Base-by-base conservation (phyloP, 2,113 vertebrate species). In the Papio anubis region DNA sequence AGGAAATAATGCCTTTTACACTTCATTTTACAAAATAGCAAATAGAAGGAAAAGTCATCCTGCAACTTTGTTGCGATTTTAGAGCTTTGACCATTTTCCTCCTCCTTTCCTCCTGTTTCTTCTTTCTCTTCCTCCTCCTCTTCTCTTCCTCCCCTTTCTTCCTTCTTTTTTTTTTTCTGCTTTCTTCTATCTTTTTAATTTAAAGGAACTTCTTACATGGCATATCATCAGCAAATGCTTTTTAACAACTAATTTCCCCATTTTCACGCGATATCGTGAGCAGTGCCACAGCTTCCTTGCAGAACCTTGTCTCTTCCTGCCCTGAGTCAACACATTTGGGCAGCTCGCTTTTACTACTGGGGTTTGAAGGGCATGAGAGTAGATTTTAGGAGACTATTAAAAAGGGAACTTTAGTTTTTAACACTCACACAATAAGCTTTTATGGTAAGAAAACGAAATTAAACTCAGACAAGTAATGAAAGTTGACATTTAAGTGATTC, bases 321-420 rank as follows among this genome's bases (percentile, higher is more conserved):
- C 45, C 68, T n/a, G 68, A 30, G 72, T 81, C 52, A 48, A 50
- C 79, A 45, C 81, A 1, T 92, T 90, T 32, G n/a, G 43, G 52
- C 91, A 79, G 81, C 92, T 97, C 38, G 50, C 75, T 59, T 95
- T 90, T 95, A 72, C 88, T 40, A 30, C n/a, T 8, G 4, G 38
- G 64, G 27, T 87, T 78, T 76, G 32, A 88, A 89, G 82, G 93
- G 64, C 78, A 43, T 21, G 80, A 35, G 21, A 18, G 16, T 75
- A 76, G 10, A 57, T 97, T 80, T 61, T 80, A 89, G 70, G 57
- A 76, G 52, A 52, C 30, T 70, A 21, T 91, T 93, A 23, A 61
- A 90, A 95, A 70, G 30, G 38, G 55, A 90, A 89, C 80, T 96
- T 97, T 87, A 61, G 13, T 43, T 97, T 93, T 94, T 61, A 89